Evolutionary conservation across 2,888 invertebrate species (phyloP).

Genomic region (Scaptodrosophila latifasciaeformis): DNA sequence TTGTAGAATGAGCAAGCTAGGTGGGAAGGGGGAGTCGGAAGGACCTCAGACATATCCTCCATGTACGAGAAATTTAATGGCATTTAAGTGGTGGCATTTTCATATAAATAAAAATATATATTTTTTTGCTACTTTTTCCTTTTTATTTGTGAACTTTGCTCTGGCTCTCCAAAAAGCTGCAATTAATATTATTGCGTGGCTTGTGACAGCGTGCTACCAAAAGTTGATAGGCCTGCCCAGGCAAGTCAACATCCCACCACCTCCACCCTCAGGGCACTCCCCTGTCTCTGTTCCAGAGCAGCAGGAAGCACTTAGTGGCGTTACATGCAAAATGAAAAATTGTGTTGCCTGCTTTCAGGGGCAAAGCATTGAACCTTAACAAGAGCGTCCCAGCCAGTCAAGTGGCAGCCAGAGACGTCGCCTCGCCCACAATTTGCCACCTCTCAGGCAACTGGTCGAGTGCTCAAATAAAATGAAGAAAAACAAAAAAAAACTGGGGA

Average conservation of each 20-base stretch:
- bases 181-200: conserved; percentile 75
- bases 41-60: conserved; percentile 26
- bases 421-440: too few relatives aligned
- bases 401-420: too few relatives aligned
- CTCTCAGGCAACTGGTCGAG: conserved; percentile 49
- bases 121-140: conserved; percentile 25
- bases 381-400: conserved; percentile 38
- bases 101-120: conserved; percentile 17
- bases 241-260: conserved; percentile 27
- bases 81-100: conserved; percentile 65
- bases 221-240: conserved; percentile 44
- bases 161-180: conserved; percentile 40
- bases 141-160: conserved; percentile 19
- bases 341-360: conserved; percentile 43
- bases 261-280: conserved; percentile 8
- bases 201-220: conserved; percentile 26
- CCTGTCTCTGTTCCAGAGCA: too few relatives aligned
- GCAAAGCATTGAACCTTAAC: conserved; percentile 3
- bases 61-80: conserved; percentile 65
- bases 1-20: too few relatives aligned
- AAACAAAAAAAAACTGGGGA: too few relatives aligned
- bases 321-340: conserved; percentile 65
- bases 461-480: conserved; percentile 33
- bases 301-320: conserved; percentile 62
- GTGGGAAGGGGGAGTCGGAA: too few relatives aligned